phyloP scores from a whole-genome alignment of 2,113 vertebrate genomes.

The Colaptes auratus region DNA sequence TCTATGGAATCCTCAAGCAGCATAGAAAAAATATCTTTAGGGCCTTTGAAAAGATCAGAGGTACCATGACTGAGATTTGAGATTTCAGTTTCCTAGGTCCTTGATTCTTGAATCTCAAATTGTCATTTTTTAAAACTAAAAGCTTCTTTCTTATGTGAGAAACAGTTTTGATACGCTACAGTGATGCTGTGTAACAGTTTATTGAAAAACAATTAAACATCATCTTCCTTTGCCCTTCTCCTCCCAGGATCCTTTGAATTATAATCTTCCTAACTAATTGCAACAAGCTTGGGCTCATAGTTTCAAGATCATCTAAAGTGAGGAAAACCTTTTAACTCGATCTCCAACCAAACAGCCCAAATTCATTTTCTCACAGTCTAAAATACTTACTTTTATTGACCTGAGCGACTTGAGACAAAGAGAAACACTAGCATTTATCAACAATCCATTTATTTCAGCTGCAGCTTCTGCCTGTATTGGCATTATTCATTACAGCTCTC shows the following conservation, averaged over 20 bases:
- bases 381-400: constrained; percentile 41
- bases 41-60: constrained; percentile 1
- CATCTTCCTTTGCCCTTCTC: accelerated
- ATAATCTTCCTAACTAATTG: constrained; percentile 17
- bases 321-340: constrained; percentile 42
- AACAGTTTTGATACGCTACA: constrained; percentile 41
- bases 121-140: constrained; percentile 18
- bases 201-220: constrained; percentile 52
- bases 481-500: neutral
- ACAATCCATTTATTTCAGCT: constrained; percentile 49
- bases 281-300: neutral
- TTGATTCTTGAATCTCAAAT: neutral
- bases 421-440: constrained; percentile 50
- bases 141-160: constrained; percentile 22
- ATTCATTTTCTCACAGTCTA: neutral
- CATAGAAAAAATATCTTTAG: neutral
- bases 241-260: constrained; percentile 10
- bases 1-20: constrained; percentile 6
- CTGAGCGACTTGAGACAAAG: constrained; percentile 36
- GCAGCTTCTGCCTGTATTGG: neutral
- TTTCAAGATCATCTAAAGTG: neutral
- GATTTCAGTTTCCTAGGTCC: neutral
- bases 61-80: neutral
- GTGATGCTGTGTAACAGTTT: constrained; percentile 2
- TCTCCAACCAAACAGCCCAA: neutral